These are phyloP conservation scores for Donacobius atricapilla DNA, from an alignment of 2,113 vertebrate species.

Conservation along the genomic window DNA sequence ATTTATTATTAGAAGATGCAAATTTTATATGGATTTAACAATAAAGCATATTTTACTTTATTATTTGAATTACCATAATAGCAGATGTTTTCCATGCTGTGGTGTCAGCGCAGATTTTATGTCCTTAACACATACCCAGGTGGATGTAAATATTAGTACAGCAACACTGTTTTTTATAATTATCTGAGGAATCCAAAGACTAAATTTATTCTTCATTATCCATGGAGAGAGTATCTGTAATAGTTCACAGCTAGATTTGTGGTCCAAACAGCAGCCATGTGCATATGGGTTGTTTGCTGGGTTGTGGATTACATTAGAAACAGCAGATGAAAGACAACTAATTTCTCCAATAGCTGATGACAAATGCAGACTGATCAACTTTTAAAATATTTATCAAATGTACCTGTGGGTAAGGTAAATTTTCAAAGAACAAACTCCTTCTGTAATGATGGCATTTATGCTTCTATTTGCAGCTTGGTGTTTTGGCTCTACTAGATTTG, in stretches of 20 bases:
- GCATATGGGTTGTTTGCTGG: neutral
- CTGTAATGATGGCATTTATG: neutral
- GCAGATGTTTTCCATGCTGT: constrained; percentile 3
- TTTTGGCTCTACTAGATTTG: neutral
- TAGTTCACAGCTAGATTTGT: neutral
- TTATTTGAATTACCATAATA: neutral
- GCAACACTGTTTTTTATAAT: neutral
- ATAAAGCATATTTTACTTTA: neutral
- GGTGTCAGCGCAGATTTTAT: constrained; percentile 6
- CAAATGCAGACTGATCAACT: neutral
- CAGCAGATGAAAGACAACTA: neutral
- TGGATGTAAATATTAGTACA: constrained; percentile 31
- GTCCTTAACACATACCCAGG: neutral
- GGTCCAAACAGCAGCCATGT: neutral
- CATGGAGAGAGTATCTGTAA: neutral
- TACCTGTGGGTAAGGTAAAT: neutral
- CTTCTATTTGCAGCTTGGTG: neutral
- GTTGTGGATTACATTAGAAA: neutral
- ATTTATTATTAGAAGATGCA: neutral
- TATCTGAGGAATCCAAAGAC: neutral
- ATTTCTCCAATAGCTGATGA: neutral
- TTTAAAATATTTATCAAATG: neutral
- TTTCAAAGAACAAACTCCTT: neutral
- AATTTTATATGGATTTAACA: neutral
- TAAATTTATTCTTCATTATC: constrained; percentile 9